Conservation (phyloP, 2,888 invertebrate genomes). For the Orthosia cruda region DNA sequence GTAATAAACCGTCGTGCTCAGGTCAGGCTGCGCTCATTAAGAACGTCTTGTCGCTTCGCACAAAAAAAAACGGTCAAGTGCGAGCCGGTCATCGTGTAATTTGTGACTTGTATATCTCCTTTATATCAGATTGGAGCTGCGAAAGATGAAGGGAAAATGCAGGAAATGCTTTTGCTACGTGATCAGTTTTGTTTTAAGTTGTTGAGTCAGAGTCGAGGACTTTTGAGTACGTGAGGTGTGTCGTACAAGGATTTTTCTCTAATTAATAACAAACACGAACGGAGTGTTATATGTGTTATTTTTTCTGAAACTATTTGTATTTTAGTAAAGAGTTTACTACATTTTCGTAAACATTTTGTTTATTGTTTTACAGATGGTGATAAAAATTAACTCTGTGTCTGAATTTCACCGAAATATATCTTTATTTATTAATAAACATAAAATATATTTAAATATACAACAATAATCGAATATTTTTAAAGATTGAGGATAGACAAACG, state of each 20-base stretch:
- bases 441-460: background rate
- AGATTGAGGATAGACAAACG: background rate
- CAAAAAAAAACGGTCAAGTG: constrained; percentile 70
- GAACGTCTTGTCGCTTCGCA: constrained; percentile 74
- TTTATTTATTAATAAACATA: background rate
- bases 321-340: background rate
- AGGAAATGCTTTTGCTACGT: constrained; percentile 40
- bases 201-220: constrained; percentile 16
- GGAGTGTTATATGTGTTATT: background rate
- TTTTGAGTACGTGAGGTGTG: constrained; percentile 24
- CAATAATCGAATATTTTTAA: background rate
- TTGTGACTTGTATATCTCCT: constrained; percentile 62
- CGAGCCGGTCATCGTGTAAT: constrained; percentile 62
- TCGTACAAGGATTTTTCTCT: constrained; percentile 17
- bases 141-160: constrained; percentile 42
- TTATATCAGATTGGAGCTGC: constrained; percentile 54
- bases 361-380: background rate
- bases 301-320: background rate
- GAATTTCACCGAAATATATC: too few species aligned
- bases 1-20: constrained; percentile 62
- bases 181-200: constrained; percentile 26
- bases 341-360: background rate
- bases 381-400: background rate
- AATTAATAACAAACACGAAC: constrained; percentile 26
- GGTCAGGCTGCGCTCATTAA: constrained; percentile 79